phyloP scores from a whole-genome alignment of 2,888 invertebrate genomes.

The Drosophila fulvimacula region DNA sequence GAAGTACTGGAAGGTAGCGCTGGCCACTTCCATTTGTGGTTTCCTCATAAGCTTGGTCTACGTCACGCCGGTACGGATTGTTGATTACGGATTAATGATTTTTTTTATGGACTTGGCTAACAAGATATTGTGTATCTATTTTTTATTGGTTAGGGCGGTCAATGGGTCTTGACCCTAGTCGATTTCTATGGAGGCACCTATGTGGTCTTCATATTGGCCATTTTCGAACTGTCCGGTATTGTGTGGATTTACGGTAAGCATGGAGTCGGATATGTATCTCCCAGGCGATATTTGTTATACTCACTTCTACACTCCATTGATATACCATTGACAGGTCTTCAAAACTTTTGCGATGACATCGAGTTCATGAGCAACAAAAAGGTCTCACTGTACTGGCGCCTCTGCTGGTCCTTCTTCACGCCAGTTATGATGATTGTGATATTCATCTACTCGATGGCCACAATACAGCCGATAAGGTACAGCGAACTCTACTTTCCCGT shows the following conservation, averaged over 20 bases:
- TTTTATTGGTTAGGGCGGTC: constrained; percentile 86
- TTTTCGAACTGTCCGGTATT: constrained; percentile 86
- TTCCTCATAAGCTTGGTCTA: constrained; percentile 89
- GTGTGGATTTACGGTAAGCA: constrained; percentile 87
- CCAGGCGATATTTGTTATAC: background rate
- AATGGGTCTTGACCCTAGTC: constrained; percentile 87
- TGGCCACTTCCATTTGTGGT: constrained; percentile 86
- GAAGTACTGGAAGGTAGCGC: constrained; percentile 87
- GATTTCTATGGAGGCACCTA: constrained; percentile 88
- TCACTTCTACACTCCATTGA: background rate
- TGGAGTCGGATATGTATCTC: background rate
- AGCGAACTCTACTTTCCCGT: constrained; percentile 87
- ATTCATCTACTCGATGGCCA: constrained; percentile 89
- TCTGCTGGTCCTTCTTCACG: constrained; percentile 91
- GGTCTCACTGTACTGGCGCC: constrained; percentile 90
- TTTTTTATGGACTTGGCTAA: background rate
- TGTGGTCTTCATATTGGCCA: constrained; percentile 87
- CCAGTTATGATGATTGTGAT: constrained; percentile 89
- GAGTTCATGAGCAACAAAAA: constrained; percentile 91
- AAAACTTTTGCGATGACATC: constrained; percentile 89
- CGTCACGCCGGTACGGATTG: constrained; percentile 88
- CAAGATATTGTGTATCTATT: background rate
- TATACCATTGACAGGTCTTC: constrained; percentile 85
- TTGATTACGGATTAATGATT: constrained; percentile 31
- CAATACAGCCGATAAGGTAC: constrained; percentile 87